Conservation (phyloP, 2,797 vertebrate species). For the Gouania willdenowi region DNA sequence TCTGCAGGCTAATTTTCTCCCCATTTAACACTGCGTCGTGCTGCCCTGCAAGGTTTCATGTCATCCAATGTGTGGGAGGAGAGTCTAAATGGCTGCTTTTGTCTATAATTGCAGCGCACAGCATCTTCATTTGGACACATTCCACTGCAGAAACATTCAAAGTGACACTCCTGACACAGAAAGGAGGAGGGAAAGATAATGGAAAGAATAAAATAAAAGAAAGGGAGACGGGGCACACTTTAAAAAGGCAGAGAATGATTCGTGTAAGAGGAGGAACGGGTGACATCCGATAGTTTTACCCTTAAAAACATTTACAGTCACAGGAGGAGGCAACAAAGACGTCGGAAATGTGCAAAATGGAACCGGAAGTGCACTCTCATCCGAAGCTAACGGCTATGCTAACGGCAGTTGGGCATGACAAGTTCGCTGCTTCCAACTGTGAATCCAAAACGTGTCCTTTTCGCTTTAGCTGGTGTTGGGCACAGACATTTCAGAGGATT, state of each 20-base stretch:
- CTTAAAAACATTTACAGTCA: constrained; percentile 10
- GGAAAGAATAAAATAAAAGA: constrained; percentile 1
- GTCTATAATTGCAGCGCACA: constrained; percentile 32
- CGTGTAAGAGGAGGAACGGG: constrained; percentile 1
- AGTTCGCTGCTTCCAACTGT: no score
- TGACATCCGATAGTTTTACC: constrained; percentile 9
- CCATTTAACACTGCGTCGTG: constrained; percentile 53
- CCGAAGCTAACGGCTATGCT: no score
- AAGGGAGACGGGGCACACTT: neutral
- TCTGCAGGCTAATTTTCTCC: constrained; percentile 36
- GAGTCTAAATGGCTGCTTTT: constrained; percentile 20
- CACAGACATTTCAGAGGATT: no score
- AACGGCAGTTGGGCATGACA: no score
- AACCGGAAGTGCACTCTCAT: no score
- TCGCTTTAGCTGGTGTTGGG: no score
- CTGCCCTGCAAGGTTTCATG: constrained; percentile 31
- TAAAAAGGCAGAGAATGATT: no score
- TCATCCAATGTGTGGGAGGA: constrained; percentile 2
- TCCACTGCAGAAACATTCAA: constrained; percentile 27
- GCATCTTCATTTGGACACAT: constrained; percentile 20
- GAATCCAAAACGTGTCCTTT: no score
- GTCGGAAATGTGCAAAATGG: no score
- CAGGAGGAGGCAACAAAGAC: neutral
- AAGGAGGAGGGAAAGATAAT: neutral
- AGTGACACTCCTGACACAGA: neutral